Conservation (phyloP, 1,140 invertebrate species). For the Caenorhabditis tropicalis region DNA sequence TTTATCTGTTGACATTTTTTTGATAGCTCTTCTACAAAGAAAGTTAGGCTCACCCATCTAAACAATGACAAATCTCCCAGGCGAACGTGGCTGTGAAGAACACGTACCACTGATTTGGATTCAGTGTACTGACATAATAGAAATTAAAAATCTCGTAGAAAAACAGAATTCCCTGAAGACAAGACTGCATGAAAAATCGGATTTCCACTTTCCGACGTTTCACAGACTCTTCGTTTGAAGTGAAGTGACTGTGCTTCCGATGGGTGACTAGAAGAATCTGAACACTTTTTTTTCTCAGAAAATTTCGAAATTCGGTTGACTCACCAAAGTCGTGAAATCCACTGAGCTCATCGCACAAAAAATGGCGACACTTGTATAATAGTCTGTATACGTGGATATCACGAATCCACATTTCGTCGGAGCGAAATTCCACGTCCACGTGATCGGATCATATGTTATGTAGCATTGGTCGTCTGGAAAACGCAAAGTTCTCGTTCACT, state of each 20-base stretch:
- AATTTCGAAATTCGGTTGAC: neutral
- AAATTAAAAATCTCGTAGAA: conserved; percentile 46
- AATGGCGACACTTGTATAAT: conserved; percentile 28
- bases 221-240: neutral
- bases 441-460: conserved; percentile 4
- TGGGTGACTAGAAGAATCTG: neutral
- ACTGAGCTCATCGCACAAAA: conserved; percentile 4
- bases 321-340: conserved; percentile 25
- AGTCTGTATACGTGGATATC: conserved; percentile 29
- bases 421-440: conserved; percentile 44
- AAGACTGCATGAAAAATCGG: conserved; percentile 26
- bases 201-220: neutral
- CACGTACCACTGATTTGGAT: conserved; percentile 25
- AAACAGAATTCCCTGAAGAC: conserved; percentile 39
- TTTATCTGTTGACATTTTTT: no score
- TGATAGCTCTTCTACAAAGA: no score
- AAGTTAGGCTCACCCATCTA: conserved; percentile 13
- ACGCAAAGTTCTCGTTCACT: no score
- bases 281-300: neutral
- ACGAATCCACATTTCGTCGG: conserved; percentile 15
- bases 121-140: conserved; percentile 1
- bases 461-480: conserved; percentile 27
- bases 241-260: neutral
- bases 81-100: conserved; percentile 46
- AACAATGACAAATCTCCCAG: conserved; percentile 41